Conservation (phyloP, 1,140 invertebrate genomes). For the Lanistes nyassanus region DNA sequence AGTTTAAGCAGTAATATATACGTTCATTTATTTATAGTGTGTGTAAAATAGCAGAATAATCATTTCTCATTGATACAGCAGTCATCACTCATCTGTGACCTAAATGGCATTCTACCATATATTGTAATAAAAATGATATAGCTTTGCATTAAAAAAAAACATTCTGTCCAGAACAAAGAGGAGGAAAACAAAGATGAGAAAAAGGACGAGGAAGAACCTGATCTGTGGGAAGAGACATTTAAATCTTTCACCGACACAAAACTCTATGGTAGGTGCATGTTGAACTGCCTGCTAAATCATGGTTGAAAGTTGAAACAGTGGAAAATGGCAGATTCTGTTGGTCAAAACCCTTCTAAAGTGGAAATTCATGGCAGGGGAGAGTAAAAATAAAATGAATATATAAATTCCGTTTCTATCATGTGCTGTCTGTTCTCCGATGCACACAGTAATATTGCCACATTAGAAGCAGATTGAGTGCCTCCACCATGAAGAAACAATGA, state of each 20-base stretch:
- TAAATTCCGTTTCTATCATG: no score
- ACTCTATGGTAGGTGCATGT: conserved; percentile 76
- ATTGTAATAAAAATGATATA: conserved; percentile 28
- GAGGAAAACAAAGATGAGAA: conserved; percentile 54
- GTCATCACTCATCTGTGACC: no score
- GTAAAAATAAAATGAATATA: conserved; percentile 47
- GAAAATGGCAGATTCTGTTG: not conserved
- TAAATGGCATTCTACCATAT: no score
- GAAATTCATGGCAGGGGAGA: conserved; percentile 46
- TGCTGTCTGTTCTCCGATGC: no score
- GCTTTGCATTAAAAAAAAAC: not conserved
- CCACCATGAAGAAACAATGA: no score
- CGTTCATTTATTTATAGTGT: no score
- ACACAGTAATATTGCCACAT: not conserved
- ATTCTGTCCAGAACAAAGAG: conserved; percentile 42
- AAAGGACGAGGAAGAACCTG: conserved; percentile 76
- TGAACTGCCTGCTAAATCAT: not conserved
- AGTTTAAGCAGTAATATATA: no score
- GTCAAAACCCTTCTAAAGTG: not conserved
- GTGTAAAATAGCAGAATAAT: no score
- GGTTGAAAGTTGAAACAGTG: not conserved
- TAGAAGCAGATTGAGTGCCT: no score
- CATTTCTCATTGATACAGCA: no score
- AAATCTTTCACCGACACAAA: conserved; percentile 94
- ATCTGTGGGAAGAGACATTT: conserved; percentile 97